Conservation (phyloP, 2,797 vertebrate genomes). For the Amphiprion clarkii region DNA sequence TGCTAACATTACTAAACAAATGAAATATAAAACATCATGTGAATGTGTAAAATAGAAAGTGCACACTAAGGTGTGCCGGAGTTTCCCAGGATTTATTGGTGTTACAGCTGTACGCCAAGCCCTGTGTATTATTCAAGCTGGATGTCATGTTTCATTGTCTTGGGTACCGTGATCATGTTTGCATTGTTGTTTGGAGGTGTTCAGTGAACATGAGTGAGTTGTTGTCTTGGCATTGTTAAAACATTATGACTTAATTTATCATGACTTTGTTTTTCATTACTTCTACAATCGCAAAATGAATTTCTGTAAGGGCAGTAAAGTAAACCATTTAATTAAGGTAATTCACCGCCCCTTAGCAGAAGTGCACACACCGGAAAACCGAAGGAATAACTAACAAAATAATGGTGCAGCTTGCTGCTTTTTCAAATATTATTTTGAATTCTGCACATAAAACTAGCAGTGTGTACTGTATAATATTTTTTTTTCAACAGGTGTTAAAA, state of each 20-base stretch:
- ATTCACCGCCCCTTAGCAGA: background rate
- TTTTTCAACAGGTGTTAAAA: background rate
- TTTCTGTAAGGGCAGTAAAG: background rate
- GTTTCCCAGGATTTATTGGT: background rate
- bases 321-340: background rate
- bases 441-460: background rate
- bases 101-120: background rate
- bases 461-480: background rate
- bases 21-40: background rate
- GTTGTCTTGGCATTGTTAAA: background rate
- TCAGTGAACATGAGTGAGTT: background rate
- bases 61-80: background rate
- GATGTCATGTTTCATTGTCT: background rate
- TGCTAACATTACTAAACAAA: background rate
- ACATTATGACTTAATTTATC: slow-evolving; percentile 4
- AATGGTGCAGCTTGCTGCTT: background rate
- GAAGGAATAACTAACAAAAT: background rate
- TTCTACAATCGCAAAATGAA: background rate
- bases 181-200: background rate
- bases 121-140: background rate
- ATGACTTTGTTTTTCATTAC: background rate
- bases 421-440: background rate
- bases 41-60: background rate
- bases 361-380: background rate
- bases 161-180: background rate